These are phyloP conservation scores for Macroramphosus scolopax DNA, from an alignment of 2,797 vertebrate genomes.

Conservation along the genomic window DNA sequence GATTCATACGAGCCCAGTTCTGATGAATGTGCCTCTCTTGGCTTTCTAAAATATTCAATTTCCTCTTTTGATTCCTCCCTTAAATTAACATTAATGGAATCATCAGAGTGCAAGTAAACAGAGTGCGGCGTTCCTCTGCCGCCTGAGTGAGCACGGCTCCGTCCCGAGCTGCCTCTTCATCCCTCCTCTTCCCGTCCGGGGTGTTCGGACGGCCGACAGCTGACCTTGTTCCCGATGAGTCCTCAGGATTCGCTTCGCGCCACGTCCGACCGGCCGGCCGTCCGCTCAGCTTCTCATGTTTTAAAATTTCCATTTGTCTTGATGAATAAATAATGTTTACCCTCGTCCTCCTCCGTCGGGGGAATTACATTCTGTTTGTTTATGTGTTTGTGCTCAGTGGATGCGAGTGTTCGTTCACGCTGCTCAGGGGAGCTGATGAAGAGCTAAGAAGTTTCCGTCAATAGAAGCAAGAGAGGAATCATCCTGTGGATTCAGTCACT, in stretches of 20 bases:
- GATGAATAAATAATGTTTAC: conserved; percentile 54
- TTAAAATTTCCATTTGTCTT: conserved; percentile 51
- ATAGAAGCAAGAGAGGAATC: conserved; percentile 26
- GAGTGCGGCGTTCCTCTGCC: conserved; percentile 14
- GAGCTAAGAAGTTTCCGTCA: conserved; percentile 33
- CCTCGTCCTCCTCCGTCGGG: neutral
- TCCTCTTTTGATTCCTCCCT: conserved; percentile 51
- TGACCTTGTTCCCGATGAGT: too few species aligned
- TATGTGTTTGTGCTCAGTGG: neutral
- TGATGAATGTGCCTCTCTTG: conserved; percentile 40
- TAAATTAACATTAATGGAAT: conserved; percentile 63
- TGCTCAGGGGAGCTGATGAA: conserved; percentile 26
- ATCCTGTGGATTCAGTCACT: conserved; percentile 27
- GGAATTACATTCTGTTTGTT: too few species aligned
- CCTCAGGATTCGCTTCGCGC: too few species aligned
- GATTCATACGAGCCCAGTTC: conserved; percentile 48
- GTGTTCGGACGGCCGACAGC: conserved; percentile 31
- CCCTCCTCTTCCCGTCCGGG: conserved; percentile 16
- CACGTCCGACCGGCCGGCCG: too few species aligned
- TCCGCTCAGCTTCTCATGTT: conserved; percentile 39
- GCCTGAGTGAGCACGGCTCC: conserved; percentile 23
- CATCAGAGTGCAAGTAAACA: conserved; percentile 56
- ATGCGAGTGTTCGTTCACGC: conserved; percentile 24
- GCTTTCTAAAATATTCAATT: conserved; percentile 54
- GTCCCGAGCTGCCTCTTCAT: conserved; percentile 21